Evolutionary conservation across 2,797 vertebrate species (phyloP), one percentile per base, ranked within the genome.

Genomic region (Hydrolagus colliei): DNA sequence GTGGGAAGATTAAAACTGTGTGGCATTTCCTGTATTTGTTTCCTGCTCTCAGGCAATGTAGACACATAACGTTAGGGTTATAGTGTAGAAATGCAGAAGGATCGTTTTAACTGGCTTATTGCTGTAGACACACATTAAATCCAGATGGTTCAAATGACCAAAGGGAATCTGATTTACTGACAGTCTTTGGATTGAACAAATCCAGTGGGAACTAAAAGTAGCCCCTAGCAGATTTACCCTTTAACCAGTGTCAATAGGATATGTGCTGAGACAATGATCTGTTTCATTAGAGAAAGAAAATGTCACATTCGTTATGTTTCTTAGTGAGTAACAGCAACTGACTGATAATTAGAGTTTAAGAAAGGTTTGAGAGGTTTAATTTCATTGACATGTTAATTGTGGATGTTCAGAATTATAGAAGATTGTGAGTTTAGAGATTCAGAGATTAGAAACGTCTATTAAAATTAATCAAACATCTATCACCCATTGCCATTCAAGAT

Each of bases 231-330:
- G 4, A 84, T 84, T 68, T 84, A 12, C 20, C 65, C 71, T 84
- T 84, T 84, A 18, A 35, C 65, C 18, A 71, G 67, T 84, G 79
- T 84, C 79, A 84, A 84, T 67, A 84, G 79, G 79, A 68, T 84
- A 84, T 11, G 16, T 84, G 79, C 79, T n/a, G 79, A 71, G 79
- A 84, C 79, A 84, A 35, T 84, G 62, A 84, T 84, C 65, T n/a
- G 65, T 41, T 84, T 84, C 79, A 71, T 10, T 18, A 8, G 16
- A 35, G 65, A 35, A 71, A 84, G 22, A 71, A 84, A 71, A 84
- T 84, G 65, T 71, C 32, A 35, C 16, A 41, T 16, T 65, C 22
- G 67, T 71, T 71, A 68, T 18, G 62, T 10, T 84, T 71, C 65
- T 18, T 71, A 71, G 41, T 67, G 71, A 82, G 65, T n/a, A 68